Conservation (phyloP, 2,113 vertebrate genomes). For the Amphiprion ocellaris region DNA sequence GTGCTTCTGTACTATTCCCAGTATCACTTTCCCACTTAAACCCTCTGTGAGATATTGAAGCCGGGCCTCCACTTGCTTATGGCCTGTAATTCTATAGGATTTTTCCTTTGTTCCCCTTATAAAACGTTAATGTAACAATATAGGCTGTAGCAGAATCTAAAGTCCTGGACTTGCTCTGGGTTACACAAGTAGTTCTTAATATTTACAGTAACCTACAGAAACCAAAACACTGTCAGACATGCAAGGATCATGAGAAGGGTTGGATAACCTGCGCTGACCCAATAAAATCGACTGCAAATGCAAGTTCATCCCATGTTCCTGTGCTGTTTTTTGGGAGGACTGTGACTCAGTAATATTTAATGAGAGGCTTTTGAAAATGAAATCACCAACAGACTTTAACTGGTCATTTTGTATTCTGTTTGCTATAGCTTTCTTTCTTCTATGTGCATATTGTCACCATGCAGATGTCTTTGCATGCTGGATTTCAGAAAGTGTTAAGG, state of each 20-base stretch:
- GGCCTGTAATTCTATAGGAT: not conserved
- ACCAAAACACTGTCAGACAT: not conserved
- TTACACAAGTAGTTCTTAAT: not conserved
- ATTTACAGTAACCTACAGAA: not conserved
- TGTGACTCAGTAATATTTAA: not conserved
- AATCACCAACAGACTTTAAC: not conserved
- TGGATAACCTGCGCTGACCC: not conserved
- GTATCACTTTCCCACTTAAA: conserved; percentile 9
- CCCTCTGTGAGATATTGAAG: not conserved
- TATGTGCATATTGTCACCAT: not conserved
- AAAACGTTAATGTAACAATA: not conserved
- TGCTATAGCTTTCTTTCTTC: not conserved
- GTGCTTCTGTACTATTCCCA: not conserved
- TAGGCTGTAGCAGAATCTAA: not conserved
- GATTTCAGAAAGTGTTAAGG: not conserved
- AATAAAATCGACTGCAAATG: not conserved
- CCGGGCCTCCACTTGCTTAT: not conserved
- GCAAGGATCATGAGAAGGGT: not conserved
- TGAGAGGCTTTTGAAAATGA: not conserved
- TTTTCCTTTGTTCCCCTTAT: not conserved
- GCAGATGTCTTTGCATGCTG: conserved; percentile 2
- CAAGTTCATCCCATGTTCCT: not conserved
- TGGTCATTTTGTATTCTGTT: not conserved
- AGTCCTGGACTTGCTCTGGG: not conserved
- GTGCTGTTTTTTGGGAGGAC: too few species aligned